Evolutionary conservation across 2,888 invertebrate genomes (phyloP).

Genomic region (Argyresthia albistria): DNA sequence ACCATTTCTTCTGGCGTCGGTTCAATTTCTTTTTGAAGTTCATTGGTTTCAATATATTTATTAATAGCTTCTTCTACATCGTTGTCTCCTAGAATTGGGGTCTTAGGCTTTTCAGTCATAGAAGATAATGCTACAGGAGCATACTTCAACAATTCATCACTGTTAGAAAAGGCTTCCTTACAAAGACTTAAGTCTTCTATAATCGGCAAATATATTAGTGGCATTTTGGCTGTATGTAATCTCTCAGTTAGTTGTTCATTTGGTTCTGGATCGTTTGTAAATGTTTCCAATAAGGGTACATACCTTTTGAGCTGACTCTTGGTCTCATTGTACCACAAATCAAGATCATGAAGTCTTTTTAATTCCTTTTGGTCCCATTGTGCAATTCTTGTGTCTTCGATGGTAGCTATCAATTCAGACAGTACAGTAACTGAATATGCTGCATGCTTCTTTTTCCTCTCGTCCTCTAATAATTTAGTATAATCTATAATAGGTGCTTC

Average conservation of each 20-base stretch:
- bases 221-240: conserved; percentile 4
- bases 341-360: conserved; percentile 36
- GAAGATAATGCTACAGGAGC: conserved; percentile 42
- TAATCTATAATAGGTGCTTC: conserved; percentile 56
- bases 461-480: conserved; percentile 23
- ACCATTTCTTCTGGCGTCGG: conserved; percentile 48
- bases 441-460: conserved; percentile 35
- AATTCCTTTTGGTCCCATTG: conserved; percentile 48
- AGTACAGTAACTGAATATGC: conserved; percentile 36
- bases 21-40: conserved; percentile 49
- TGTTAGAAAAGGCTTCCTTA: conserved; percentile 20
- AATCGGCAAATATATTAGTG: conserved; percentile 26
- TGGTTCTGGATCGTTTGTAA: not conserved
- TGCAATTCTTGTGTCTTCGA: conserved; percentile 40
- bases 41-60: conserved; percentile 40
- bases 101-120: conserved; percentile 24
- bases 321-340: conserved; percentile 40
- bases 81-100: conserved; percentile 55
- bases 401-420: conserved; percentile 47
- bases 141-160: conserved; percentile 29
- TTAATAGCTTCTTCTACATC: conserved; percentile 52
- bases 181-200: conserved; percentile 35
- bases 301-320: conserved; percentile 24
- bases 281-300: conserved; percentile 11
- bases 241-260: not conserved